Percentiles rank a stretch among this genome's conserved stretches.
Evolutionary conservation across 2,797 vertebrate species (phyloP).

Genomic region (Tenualosa ilisha): DNA sequence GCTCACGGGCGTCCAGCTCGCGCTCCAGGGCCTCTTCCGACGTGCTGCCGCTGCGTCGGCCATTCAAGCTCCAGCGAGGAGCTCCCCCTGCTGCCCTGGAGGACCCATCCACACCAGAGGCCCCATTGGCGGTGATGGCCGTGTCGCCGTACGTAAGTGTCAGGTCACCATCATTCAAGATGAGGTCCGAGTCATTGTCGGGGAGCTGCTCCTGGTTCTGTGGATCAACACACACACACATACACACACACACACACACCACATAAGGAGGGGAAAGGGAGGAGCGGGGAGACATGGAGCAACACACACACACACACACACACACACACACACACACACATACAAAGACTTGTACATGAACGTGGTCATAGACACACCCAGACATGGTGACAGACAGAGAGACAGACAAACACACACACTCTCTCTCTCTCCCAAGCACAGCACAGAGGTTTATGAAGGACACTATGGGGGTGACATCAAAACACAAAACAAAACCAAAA

Average conservation of each 20-base stretch:
- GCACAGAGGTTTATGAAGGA: slow-evolving; percentile 58
- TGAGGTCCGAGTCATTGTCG: slow-evolving; percentile 90
- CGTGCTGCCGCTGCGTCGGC: slow-evolving; percentile 76
- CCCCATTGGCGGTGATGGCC: slow-evolving; percentile 91
- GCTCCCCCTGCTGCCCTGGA: slow-evolving; percentile 61
- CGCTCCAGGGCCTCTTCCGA: slow-evolving; percentile 90
- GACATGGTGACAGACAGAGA: neutral
- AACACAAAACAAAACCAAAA: neutral
- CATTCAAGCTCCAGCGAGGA: slow-evolving; percentile 63
- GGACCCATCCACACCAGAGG: slow-evolving; percentile 61
- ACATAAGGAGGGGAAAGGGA: slow-evolving; percentile 18
- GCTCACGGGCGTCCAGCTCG: slow-evolving; percentile 87
- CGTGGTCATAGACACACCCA: neutral
- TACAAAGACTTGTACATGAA: neutral
- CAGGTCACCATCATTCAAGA: slow-evolving; percentile 88
- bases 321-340: slow-evolving; percentile 22
- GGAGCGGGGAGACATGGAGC: neutral
- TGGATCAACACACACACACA: neutral
- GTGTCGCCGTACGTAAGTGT: slow-evolving; percentile 90
- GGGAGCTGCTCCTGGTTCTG: slow-evolving; percentile 84
- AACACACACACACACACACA: slow-evolving; percentile 34
- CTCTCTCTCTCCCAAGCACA: slow-evolving; percentile 37
- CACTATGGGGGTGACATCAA: slow-evolving; percentile 55
- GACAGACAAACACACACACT: slow-evolving; percentile 20
- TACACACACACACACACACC: neutral